phyloP scores from a whole-genome alignment of 2,888 invertebrate species.

The Quadroppia sp. region DNA sequence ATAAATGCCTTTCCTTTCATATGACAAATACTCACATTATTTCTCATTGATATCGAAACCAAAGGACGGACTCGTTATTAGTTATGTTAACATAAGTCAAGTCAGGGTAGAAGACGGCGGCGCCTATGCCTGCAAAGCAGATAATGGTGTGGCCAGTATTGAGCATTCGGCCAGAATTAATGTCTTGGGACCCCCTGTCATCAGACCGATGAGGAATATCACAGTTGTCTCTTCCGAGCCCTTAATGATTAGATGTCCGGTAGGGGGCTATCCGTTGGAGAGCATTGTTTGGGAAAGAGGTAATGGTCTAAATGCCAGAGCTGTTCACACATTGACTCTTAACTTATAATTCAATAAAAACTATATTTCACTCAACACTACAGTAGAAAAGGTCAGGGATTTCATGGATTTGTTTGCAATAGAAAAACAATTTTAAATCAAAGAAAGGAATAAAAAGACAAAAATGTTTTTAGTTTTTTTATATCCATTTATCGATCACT shows the following conservation, averaged over 20 bases:
- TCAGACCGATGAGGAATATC: constrained; percentile 56
- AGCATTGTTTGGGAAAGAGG: constrained; percentile 76
- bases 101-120: constrained; percentile 52
- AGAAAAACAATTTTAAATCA: not conserved
- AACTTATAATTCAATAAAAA: not conserved
- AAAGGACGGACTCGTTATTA: constrained; percentile 52
- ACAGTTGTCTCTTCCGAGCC: constrained; percentile 75
- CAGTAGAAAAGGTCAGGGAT: not conserved
- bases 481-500: constrained; percentile 25
- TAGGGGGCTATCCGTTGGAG: constrained; percentile 78
- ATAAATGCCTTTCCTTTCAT: not conserved
- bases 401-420: not conserved
- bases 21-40: constrained; percentile 20
- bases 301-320: constrained; percentile 45
- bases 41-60: constrained; percentile 43
- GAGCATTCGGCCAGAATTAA: constrained; percentile 50
- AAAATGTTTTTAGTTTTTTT: constrained; percentile 11
- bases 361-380: constrained; percentile 4
- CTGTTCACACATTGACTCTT: not conserved
- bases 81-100: constrained; percentile 53
- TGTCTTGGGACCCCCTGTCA: constrained; percentile 56
- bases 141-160: constrained; percentile 49
- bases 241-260: constrained; percentile 72
- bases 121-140: constrained; percentile 52
- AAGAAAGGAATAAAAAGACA: not conserved